Base-by-base conservation (phyloP, 2,797 vertebrate species). In the Lagodon rhomboides region DNA sequence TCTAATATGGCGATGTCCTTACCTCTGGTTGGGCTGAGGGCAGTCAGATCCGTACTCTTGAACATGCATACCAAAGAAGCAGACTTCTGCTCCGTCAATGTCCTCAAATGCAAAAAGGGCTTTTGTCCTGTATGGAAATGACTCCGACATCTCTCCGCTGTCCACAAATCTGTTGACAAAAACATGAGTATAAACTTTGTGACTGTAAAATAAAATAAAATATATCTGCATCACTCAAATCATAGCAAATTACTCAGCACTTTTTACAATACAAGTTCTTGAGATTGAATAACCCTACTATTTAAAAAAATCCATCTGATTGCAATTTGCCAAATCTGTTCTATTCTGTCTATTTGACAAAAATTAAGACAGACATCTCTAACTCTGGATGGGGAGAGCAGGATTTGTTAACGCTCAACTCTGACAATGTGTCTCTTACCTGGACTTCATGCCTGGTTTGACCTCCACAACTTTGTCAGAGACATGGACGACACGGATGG, bases 41-140 rank as follows among this genome's bases (percentile, higher is more conserved):
- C 98, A 99, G 90, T 99, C 98, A 0, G 98, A 99, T 74, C 98
- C 97, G 2, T 99, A 99, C 87, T 99, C 98, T 78, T 99, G 98
- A 62, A 99, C 98, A 0, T 99, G 98, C 98, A 99, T 99, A 61
- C 98, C 98, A 68, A 99, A 99, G 92, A 99, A 99, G 88, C 98
- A 99, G 68, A 99, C 94, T 34, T 99, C 98, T 8, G 96, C 96
- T 17, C 98, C 98, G 22, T 98, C 97, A 5, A 99, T 97, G 81
- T 99, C 98, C 86, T 99, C 98, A 77, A 99, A 99, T 4, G 98
- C 98, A 95, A 99, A 99, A 71, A 99, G 96, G 10, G 98, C 98
- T 95, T 99, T 99, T 76, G 98, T 98, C 93, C 97, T 96, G 60
- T 99, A 99, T 0, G 98, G 98, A 84, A 99, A 99, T 25, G 98